phyloP scores from a whole-genome alignment of 2,113 vertebrate species.

The Rissa tridactyla region DNA sequence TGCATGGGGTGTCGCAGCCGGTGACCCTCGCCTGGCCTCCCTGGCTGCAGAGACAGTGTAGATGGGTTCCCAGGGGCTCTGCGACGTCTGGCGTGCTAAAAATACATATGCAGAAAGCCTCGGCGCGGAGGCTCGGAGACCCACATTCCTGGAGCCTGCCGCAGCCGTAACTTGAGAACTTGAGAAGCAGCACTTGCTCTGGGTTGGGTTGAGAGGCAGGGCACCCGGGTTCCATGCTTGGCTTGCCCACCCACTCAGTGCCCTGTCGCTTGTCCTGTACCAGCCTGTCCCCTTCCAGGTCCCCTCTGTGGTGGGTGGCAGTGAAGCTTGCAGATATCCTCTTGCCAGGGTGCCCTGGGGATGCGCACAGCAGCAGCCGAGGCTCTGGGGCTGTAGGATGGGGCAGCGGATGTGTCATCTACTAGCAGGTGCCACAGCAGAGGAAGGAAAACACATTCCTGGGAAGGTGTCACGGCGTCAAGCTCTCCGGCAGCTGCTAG shows the following conservation, averaged over 20 bases:
- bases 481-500: conserved; percentile 22
- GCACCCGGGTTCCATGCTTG: accelerated
- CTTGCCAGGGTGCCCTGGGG: background rate
- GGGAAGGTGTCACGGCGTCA: background rate
- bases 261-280: background rate
- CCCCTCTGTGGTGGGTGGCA: background rate
- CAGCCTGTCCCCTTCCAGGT: background rate
- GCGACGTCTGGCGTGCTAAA: background rate
- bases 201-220: background rate
- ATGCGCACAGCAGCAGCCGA: accelerated
- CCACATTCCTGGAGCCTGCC: background rate
- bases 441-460: conserved; percentile 33
- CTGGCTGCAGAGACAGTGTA: background rate
- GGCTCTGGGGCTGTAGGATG: accelerated
- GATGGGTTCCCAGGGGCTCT: background rate
- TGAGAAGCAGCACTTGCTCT: background rate
- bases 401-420: background rate
- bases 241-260: background rate
- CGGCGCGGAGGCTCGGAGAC: background rate
- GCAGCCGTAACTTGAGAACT: background rate
- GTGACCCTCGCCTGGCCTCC: background rate
- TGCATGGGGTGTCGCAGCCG: accelerated
- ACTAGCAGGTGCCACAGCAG: background rate
- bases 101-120: background rate
- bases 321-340: accelerated